Conservation (phyloP, 2,797 vertebrate genomes). For the Oreochromis mossambicus region DNA sequence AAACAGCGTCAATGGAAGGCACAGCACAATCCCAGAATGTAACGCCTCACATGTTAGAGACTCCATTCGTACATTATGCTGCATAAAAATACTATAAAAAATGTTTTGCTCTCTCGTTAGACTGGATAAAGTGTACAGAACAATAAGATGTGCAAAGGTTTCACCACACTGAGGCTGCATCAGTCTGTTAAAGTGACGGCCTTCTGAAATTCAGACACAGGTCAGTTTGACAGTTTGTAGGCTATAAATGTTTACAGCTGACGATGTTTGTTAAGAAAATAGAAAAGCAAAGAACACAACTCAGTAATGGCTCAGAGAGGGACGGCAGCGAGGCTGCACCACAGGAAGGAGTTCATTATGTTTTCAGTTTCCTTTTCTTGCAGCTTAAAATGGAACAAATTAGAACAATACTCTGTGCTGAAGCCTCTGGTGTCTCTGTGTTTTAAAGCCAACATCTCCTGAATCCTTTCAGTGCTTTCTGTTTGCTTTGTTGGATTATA, state of each 20-base stretch:
- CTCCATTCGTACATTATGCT: background rate
- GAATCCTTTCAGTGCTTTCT: background rate
- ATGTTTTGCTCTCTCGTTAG: background rate
- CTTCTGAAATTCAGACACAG: background rate
- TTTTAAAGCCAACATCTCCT: background rate
- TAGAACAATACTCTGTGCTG: background rate
- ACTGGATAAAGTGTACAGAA: background rate
- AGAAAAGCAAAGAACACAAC: background rate
- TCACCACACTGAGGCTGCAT: background rate
- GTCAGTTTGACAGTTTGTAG: background rate
- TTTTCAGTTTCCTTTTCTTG: background rate
- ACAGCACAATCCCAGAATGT: background rate
- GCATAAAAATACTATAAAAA: background rate
- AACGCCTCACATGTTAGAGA: background rate
- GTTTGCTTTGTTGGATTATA: background rate
- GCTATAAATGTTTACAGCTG: background rate
- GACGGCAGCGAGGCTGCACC: background rate
- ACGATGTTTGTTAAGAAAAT: background rate
- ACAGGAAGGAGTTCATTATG: background rate
- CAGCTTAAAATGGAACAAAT: constrained; percentile 3
- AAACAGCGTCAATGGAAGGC: background rate
- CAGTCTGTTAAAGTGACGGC: background rate
- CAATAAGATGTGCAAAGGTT: background rate
- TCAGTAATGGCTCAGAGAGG: background rate
- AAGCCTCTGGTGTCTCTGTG: background rate